Conservation (phyloP, 2,888 invertebrate genomes). For the Psylliodes chrysocephalus region DNA sequence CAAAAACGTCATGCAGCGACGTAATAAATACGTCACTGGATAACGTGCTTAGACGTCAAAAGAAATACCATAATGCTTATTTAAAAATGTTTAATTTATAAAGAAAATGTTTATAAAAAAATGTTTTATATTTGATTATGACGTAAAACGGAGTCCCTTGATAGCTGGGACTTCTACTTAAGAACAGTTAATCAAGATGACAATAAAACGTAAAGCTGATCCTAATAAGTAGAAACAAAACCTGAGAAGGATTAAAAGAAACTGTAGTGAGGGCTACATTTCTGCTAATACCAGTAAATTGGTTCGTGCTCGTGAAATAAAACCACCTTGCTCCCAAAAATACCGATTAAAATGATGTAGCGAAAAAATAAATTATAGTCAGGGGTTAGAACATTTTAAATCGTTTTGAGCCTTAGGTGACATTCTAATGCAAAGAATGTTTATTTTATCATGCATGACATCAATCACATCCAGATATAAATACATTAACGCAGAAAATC, state of each 20-base stretch:
- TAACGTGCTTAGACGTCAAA: no score
- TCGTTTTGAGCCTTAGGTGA: background rate
- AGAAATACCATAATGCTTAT: no score
- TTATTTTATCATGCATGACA: background rate
- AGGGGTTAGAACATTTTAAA: background rate
- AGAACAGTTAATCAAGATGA: no score
- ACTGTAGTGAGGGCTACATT: background rate
- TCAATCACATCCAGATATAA: background rate
- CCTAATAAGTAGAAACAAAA: background rate
- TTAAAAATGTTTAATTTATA: no score
- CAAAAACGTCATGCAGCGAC: no score
- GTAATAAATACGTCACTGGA: no score
- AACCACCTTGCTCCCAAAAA: background rate
- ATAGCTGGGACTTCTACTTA: no score
- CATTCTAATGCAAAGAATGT: slow-evolving; percentile 2
- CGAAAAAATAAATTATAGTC: background rate
- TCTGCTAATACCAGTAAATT: background rate
- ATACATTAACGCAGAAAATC: background rate
- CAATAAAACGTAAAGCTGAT: background rate
- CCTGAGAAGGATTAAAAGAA: background rate
- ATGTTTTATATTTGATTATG: no score
- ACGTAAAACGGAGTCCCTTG: no score
- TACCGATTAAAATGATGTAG: background rate
- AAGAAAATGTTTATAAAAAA: no score
- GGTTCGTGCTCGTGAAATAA: background rate